Conservation (phyloP, 1,140 invertebrate species). For the Anadara kagoshimensis region DNA sequence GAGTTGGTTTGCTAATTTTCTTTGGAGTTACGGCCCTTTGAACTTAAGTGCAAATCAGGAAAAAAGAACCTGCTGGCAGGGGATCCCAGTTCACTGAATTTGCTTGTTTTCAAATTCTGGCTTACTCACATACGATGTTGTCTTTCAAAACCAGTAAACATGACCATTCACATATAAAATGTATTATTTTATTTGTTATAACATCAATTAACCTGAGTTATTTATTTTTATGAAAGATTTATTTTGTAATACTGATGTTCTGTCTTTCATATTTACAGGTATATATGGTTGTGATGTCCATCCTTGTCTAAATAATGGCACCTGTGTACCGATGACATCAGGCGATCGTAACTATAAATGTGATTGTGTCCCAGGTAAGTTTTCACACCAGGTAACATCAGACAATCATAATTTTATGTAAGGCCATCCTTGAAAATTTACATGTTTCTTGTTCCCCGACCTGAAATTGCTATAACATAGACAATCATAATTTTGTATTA, state of each 20-base stretch:
- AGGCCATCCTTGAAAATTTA: conserved; percentile 29
- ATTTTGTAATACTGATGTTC: neutral
- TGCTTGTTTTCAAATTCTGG: too few relatives aligned
- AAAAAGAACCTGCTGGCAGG: too few relatives aligned
- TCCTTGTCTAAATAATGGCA: conserved; percentile 46
- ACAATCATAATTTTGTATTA: too few relatives aligned
- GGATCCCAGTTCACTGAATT: too few relatives aligned
- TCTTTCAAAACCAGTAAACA: too few relatives aligned
- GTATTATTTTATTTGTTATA: too few relatives aligned
- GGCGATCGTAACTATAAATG: conserved; percentile 36
- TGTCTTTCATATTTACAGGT: conserved; percentile 23
- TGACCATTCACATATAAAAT: too few relatives aligned
- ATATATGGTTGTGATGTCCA: conserved; percentile 42
- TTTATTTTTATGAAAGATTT: neutral
- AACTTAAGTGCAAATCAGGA: too few relatives aligned
- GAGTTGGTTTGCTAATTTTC: too few relatives aligned
- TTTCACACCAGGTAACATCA: too few relatives aligned
- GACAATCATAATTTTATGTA: neutral
- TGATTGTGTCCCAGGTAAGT: conserved; percentile 40
- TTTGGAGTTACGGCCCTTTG: too few relatives aligned
- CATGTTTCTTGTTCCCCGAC: conserved; percentile 21
- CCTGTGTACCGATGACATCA: conserved; percentile 11
- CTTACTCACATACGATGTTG: too few relatives aligned
- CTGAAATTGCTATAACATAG: conserved; percentile 29
- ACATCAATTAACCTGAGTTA: neutral